These are phyloP conservation scores for Halcyon malimbica DNA, from an alignment of 2,113 vertebrate species.

Conservation along the genomic window DNA sequence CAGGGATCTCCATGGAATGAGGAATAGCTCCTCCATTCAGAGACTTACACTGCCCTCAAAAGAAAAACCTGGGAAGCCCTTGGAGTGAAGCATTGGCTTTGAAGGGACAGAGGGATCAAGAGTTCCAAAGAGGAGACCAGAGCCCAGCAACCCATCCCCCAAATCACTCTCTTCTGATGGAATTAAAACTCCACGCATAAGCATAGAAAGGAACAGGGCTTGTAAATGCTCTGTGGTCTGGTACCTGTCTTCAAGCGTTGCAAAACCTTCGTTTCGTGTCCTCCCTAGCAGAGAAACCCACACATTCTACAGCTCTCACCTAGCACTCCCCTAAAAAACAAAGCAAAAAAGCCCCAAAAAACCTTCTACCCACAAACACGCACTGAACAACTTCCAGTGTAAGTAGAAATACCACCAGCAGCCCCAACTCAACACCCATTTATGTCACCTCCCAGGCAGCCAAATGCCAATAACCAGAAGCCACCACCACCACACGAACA, in stretches of 20 bases:
- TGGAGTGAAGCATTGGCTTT: neutral
- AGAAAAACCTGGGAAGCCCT: neutral
- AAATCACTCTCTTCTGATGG: accelerated
- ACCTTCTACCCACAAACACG: neutral
- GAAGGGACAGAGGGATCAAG: neutral
- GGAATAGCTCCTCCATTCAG: neutral
- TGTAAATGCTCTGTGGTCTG: neutral
- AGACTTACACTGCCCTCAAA: neutral
- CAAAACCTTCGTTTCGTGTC: neutral
- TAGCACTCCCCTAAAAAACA: neutral
- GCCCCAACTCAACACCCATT: neutral
- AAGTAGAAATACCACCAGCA: neutral
- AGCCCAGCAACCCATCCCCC: neutral
- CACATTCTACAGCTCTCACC: neutral
- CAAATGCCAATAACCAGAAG: neutral
- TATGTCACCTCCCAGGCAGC: neutral
- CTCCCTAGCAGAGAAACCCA: neutral
- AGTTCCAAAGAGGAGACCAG: neutral
- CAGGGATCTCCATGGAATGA: neutral
- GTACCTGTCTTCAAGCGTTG: neutral
- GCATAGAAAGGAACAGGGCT: neutral
- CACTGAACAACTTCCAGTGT: neutral
- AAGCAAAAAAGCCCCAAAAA: neutral
- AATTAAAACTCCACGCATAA: neutral
- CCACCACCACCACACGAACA: neutral